A percentile compares a stretch with the other conserved stretches of the same genome.
These are phyloP conservation scores for Homarus gammarus DNA, from an alignment of 2,888 invertebrate genomes.

Conservation along the genomic window DNA sequence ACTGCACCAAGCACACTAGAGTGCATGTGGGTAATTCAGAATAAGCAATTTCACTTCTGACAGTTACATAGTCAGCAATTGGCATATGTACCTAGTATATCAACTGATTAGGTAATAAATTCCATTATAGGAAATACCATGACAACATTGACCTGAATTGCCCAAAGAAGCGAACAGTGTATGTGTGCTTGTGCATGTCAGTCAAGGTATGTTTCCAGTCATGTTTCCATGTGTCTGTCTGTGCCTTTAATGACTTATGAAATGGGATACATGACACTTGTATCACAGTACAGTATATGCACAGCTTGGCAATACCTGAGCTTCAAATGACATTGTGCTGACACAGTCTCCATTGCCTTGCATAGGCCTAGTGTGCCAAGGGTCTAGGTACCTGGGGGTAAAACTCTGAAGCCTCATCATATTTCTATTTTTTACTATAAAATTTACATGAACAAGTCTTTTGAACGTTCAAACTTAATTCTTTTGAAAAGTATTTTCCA, in stretches of 20 bases:
- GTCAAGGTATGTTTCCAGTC: conserved; percentile 30
- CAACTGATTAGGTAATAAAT: neutral
- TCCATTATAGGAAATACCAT: neutral
- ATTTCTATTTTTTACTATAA: conserved; percentile 36
- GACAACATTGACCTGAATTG: neutral
- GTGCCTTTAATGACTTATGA: conserved; percentile 30
- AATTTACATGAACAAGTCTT: conserved; percentile 5
- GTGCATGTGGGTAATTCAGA: conserved; percentile 11
- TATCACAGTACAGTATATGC: conserved; percentile 13
- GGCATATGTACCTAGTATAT: neutral
- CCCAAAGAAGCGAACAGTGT: neutral
- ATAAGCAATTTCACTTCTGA: neutral
- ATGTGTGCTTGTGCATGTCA: neutral
- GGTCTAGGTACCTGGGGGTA: conserved; percentile 15
- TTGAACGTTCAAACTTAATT: neutral
- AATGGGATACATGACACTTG: conserved; percentile 15
- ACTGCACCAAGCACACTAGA: neutral
- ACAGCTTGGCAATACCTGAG: conserved; percentile 44
- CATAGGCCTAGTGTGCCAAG: conserved; percentile 29
- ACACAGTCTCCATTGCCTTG: conserved; percentile 43
- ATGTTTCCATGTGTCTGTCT: conserved; percentile 32
- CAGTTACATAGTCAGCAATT: neutral
- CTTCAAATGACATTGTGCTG: conserved; percentile 29
- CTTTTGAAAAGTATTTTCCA: conserved; percentile 8
- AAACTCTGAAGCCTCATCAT: conserved; percentile 12